A percentile compares a stretch with the other conserved stretches of the same genome.
phyloP scores from a whole-genome alignment of 2,113 vertebrate genomes.

The Tamias sibiricus region DNA sequence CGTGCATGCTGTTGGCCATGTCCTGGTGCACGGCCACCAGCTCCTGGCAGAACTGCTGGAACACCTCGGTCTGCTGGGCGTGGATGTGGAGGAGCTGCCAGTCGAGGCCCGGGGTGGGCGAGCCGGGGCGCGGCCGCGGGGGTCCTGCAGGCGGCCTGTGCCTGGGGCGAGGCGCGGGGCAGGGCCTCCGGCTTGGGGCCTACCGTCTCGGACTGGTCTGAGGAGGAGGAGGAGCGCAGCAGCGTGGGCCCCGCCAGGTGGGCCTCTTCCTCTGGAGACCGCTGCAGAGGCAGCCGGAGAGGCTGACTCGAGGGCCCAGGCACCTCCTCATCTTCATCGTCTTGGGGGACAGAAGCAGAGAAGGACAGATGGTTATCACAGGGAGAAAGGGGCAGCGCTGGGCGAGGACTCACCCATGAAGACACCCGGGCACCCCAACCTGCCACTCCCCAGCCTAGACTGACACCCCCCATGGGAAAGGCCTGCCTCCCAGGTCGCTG shows the following conservation, averaged over 20 bases:
- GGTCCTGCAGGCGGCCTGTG: conserved; percentile 76
- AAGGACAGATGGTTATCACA: conserved; percentile 74
- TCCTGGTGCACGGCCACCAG: conserved; percentile 86
- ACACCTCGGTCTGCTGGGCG: conserved; percentile 82
- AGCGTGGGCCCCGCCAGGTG: conserved; percentile 76
- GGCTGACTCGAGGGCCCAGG: conserved; percentile 83
- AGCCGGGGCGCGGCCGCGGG: conserved; percentile 69
- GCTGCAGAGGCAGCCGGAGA: conserved; percentile 67
- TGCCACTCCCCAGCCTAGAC: neutral
- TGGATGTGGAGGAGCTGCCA: conserved; percentile 84
- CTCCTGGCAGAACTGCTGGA: conserved; percentile 86
- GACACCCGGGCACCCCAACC: neutral
- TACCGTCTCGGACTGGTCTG: conserved; percentile 75
- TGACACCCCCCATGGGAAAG: neutral
- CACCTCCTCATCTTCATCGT: conserved; percentile 85
- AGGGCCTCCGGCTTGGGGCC: conserved; percentile 81
- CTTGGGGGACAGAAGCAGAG: conserved; percentile 84
- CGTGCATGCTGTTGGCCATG: conserved; percentile 85
- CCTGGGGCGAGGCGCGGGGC: conserved; percentile 12
- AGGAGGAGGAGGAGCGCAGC: conserved; percentile 77
- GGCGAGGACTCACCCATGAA: neutral
- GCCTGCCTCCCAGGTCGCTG: neutral
- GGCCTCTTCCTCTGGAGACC: conserved; percentile 66
- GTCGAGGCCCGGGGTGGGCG: conserved; percentile 70
- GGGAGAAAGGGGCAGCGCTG: neutral